Base-by-base conservation (phyloP, 2,888 invertebrate species). In the Agrilus cyanescens region DNA sequence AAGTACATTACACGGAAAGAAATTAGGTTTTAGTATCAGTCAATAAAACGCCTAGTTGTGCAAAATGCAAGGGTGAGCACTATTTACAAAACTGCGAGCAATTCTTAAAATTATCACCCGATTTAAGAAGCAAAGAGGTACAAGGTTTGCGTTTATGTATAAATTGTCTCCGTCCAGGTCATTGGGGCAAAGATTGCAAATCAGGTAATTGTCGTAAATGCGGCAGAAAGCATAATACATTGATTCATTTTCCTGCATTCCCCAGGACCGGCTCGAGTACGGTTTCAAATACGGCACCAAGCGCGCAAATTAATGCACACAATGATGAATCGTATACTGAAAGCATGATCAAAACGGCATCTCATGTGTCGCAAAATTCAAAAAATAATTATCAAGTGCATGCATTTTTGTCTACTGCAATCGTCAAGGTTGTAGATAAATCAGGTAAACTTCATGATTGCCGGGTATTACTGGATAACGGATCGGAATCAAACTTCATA, bases 81-180 rank as follows among this genome's bases (percentile, higher is more conserved):
- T 18, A 37, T 10, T 16, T 46, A 18, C 32, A 37, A 13, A 15
- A 40, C 8, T 46, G 46, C 37, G 40, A 36, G 2, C 20, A 39
- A 25, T 43, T 43, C 31, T 10, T 43, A 31, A 40, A 39, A 32
- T 20, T 43, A 18, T n/a, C 20, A 18, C 13, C 38, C 5, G 12
- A 33, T 12, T 4, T 16, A 13, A 33, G 35, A 29, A 31, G 12
- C 3, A 25, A 4, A 5, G 16, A 38, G 16, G 16, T 31, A 13
- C 13, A 16, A 5, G 20, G 40, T 13, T 18, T 32, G 14, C 35
- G 31, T 8, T 7, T 41, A 12, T 46, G 44, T 13, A 36, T 38
- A 2, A 44, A 44, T 30, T 46, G 46, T 16, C 18, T 46, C 8
- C 33, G 32, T 16, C 29, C 10, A 7, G 39, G 39, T 10, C 44